phyloP scores from a whole-genome alignment of 2,113 vertebrate species.

The Panurus biarmicus region DNA sequence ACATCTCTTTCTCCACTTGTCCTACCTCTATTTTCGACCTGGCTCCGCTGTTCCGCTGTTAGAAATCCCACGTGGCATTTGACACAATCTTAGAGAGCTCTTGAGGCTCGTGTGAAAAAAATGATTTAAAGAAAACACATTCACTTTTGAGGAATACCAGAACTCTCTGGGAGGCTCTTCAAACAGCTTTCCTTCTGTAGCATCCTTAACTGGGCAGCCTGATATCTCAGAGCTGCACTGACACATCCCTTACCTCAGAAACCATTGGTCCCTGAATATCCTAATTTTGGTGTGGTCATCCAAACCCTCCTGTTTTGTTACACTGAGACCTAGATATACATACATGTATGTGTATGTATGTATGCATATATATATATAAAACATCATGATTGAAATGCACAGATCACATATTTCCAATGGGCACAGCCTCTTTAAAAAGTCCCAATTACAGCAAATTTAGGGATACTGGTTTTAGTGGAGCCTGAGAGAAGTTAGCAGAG shows the following conservation, averaged over 20 bases:
- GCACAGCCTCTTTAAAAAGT: background rate
- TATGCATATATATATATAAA: background rate
- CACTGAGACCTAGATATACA: background rate
- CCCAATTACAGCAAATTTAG: background rate
- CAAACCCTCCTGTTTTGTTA: background rate
- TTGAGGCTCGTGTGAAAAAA: background rate
- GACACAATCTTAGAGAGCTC: background rate
- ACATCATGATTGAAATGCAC: background rate
- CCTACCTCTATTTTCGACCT: conserved; percentile 26
- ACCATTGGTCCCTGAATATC: accelerated
- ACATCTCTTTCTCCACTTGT: background rate
- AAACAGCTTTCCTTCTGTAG: background rate
- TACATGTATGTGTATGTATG: no score
- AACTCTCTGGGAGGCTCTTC: background rate
- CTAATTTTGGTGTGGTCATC: background rate
- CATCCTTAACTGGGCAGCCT: background rate
- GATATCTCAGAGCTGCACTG: background rate
- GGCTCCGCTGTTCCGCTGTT: background rate
- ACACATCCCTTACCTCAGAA: background rate
- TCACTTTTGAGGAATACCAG: conserved; percentile 7
- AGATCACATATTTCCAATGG: background rate
- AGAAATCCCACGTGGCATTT: background rate
- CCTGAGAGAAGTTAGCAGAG: background rate
- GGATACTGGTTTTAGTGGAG: background rate
- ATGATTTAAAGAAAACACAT: background rate